A percentile compares a stretch with the other conserved stretches of the same genome.
These are phyloP conservation scores for Paedocypris sp. DNA, from an alignment of 2,113 vertebrate genomes.

Conservation along the genomic window DNA sequence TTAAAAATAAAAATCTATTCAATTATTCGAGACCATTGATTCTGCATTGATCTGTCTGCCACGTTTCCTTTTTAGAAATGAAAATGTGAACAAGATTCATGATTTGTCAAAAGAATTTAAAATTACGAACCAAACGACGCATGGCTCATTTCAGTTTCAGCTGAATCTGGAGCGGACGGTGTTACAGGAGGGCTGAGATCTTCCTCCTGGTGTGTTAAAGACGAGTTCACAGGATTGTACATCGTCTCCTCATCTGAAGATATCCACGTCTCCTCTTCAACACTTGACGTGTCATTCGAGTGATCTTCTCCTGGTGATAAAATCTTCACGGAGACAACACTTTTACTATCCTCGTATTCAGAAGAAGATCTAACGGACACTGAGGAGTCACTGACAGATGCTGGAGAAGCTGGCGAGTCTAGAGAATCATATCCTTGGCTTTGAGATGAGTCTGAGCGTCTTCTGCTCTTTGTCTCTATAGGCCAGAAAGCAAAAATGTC, in stretches of 20 bases:
- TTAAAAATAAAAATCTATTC: no score
- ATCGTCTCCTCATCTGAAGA: conserved; percentile 50
- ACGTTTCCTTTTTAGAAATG: no score
- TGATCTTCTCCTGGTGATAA: conserved; percentile 55
- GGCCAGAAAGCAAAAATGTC: not conserved
- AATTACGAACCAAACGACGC: conserved; percentile 39
- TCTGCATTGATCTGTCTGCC: no score
- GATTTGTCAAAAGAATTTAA: not conserved
- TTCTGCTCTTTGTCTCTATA: conserved; percentile 54
- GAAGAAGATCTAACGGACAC: conserved; percentile 55
- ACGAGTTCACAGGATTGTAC: not conserved
- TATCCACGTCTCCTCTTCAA: conserved; percentile 36
- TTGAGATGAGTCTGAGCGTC: conserved; percentile 12
- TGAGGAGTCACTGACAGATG: conserved; percentile 27
- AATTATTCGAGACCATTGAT: no score
- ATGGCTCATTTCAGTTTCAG: conserved; percentile 42
- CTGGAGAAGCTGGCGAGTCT: conserved; percentile 31
- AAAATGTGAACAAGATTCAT: no score
- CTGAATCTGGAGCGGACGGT: conserved; percentile 46
- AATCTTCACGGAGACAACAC: conserved; percentile 64
- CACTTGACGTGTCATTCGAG: conserved; percentile 22
- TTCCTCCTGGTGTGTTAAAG: conserved; percentile 39
- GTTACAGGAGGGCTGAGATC: conserved; percentile 43
- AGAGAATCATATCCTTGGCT: conserved; percentile 38
- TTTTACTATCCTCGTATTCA: conserved; percentile 53